Evolutionary conservation across 2,113 vertebrate genomes (phyloP).

Genomic region (Psilopogon haemacephalus): DNA sequence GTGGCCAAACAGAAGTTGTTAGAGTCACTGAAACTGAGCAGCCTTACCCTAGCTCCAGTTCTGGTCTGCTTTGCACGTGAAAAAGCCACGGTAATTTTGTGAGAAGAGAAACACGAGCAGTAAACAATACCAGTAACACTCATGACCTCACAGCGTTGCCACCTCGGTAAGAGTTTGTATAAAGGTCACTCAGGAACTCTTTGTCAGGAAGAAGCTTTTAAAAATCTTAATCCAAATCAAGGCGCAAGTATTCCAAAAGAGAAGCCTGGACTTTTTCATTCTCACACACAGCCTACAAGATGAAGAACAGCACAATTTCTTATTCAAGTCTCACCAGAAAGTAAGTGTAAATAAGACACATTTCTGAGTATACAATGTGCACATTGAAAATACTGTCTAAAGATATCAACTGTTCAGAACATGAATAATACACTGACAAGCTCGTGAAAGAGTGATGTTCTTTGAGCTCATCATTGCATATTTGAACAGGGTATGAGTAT

Average conservation of each 20-base stretch:
- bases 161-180: background rate
- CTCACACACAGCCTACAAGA: background rate
- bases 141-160: background rate
- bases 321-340: background rate
- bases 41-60: background rate
- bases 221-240: background rate
- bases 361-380: background rate
- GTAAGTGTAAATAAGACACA: background rate
- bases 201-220: background rate
- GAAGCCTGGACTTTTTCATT: background rate
- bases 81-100: background rate
- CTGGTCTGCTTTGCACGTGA: background rate
- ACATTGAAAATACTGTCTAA: constrained; percentile 11
- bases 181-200: background rate
- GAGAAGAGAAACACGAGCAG: background rate
- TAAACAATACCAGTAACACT: background rate
- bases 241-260: background rate
- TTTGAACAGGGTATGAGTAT: constrained; percentile 53
- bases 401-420: background rate
- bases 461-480: constrained; percentile 50
- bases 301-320: background rate
- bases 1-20: background rate
- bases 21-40: background rate
- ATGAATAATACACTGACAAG: constrained; percentile 37
- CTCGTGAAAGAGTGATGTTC: constrained; percentile 8